These are phyloP conservation scores for Trypoxylon attenuatum DNA, from an alignment of 2,888 invertebrate species.

Conservation along the genomic window DNA sequence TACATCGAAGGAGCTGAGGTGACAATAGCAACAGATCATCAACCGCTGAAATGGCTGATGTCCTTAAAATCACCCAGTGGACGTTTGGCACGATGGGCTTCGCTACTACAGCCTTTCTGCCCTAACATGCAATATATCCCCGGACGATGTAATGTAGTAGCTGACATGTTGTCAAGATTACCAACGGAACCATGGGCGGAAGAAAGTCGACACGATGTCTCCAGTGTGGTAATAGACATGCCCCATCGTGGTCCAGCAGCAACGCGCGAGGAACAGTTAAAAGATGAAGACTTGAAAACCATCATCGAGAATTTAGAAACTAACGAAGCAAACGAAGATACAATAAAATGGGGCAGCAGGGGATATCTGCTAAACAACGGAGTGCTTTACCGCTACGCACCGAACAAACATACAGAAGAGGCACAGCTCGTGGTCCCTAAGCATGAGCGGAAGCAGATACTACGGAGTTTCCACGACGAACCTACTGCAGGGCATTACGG, in stretches of 20 bases:
- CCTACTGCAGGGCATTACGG: conserved; percentile 71
- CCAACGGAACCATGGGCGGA: not conserved
- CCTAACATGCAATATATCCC: no score
- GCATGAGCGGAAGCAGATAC: conserved; percentile 14
- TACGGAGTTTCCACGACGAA: conserved; percentile 65
- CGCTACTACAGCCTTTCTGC: not conserved
- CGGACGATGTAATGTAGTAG: conserved; percentile 1
- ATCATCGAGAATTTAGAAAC: not conserved
- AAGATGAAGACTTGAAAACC: not conserved
- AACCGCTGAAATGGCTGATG: no score
- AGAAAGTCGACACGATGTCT: not conserved
- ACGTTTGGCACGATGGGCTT: not conserved
- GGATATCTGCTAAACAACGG: no score
- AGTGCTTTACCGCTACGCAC: no score
- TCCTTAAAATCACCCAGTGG: conserved; percentile 6
- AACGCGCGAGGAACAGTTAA: not conserved
- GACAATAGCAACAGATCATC: conserved; percentile 3
- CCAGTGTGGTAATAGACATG: not conserved
- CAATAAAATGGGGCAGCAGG: not conserved
- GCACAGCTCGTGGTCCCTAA: conserved; percentile 53
- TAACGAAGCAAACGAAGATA: not conserved
- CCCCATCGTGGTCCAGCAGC: not conserved
- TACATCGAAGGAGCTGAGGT: no score
- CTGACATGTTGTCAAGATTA: not conserved
- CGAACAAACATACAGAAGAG: conserved; percentile 46